A percentile compares a stretch with the other conserved stretches of the same genome.
Conservation (phyloP, 2,888 invertebrate species). For the Hyposoter didymator region DNA sequence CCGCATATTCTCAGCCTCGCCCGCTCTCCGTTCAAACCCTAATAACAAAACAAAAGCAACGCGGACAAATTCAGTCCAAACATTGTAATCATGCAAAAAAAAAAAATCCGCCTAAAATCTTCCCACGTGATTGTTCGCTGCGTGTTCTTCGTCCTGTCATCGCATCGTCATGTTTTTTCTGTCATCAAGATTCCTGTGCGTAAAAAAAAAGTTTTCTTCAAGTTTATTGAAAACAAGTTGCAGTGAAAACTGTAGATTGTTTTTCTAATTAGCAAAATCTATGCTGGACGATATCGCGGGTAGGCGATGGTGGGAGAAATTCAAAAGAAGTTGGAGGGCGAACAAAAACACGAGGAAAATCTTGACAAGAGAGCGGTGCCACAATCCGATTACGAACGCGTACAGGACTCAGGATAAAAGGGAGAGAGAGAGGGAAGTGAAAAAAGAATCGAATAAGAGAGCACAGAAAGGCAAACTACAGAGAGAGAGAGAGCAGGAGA, state of each 20-base stretch:
- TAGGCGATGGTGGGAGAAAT: too few species aligned
- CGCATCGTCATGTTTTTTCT: background rate
- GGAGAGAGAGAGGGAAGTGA: background rate
- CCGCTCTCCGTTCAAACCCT: background rate
- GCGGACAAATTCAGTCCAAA: background rate
- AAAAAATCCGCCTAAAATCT: background rate
- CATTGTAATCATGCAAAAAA: background rate
- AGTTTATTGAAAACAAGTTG: too few species aligned
- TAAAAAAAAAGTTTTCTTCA: too few species aligned
- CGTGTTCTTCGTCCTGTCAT: background rate
- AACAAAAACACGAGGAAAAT: constrained; percentile 23
- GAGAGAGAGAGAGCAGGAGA: background rate
- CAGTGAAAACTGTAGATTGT: too few species aligned
- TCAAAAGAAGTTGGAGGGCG: too few species aligned
- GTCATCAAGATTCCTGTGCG: background rate
- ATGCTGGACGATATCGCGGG: too few species aligned
- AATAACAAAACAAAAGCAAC: background rate
- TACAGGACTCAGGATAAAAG: background rate
- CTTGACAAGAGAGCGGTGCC: constrained; percentile 24
- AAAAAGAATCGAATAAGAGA: background rate
- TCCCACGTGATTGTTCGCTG: background rate
- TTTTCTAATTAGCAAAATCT: too few species aligned
- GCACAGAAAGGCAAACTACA: background rate
- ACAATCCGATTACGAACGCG: background rate
- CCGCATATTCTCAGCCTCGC: background rate